Base-by-base conservation (phyloP, 2,113 vertebrate species). In the Chionodraco myersi region DNA sequence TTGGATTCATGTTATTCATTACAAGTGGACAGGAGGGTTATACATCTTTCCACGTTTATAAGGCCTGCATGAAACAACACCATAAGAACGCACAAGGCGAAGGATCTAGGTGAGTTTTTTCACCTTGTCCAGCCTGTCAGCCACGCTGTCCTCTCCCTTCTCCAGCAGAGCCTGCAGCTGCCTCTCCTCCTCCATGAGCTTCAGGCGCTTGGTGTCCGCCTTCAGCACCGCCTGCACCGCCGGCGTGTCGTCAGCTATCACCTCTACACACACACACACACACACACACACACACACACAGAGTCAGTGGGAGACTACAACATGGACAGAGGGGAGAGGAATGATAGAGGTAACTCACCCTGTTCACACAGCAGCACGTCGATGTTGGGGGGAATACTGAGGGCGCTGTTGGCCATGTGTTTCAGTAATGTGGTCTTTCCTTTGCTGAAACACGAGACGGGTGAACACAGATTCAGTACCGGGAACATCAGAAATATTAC, bases 351-450 rank as follows among this genome's bases (percentile, higher is more conserved):
- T 18, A 4, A 41, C 91, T 84, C 86, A 97, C 97, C 97, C 91
- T 98, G 97, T 78, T 98, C 97, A 62, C 97, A 98, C 11, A 98
- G 96, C 77, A 98, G 77, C 53, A 97, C 97, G 0, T 98, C 97
- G 0, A 98, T 98, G 90, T 97, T 98, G 10, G 97, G 96, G 7
- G 97, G 97, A 73, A 98, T 98, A 87, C 96, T 97, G 48, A 98
- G 94, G 7, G 96, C 96, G 75, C 96, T 91, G 84, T 96, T 98
- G 12, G 96, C 96, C 0, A 98, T 98, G 89, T 98, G 97, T 75
- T 98, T 98, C 82, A 98, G 91, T 26, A 98, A 89, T 0, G 97
- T 98, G 30, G 97, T 98, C 86, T 98, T 98, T 81, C 97, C 97
- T 91, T 98, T 98, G 41, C 97, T 98, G 82, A 15, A 80, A 41